A percentile compares a stretch with the other conserved stretches of the same genome.
These are phyloP conservation scores for Mormyrops attenuatus DNA, from an alignment of 2,797 vertebrate species.

Conservation along the genomic window DNA sequence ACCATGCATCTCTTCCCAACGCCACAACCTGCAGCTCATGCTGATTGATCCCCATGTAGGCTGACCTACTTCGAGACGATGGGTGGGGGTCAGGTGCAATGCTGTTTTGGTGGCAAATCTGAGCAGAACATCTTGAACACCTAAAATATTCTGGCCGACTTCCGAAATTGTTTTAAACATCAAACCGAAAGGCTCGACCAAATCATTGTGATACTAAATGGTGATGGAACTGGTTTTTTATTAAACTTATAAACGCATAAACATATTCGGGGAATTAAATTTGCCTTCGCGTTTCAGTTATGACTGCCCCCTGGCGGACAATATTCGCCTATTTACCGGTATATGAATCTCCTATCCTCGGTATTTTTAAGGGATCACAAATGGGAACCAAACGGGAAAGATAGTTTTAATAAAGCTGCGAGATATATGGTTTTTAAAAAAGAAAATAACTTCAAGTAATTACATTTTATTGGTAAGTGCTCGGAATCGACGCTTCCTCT, in stretches of 20 bases:
- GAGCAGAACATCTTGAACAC: background rate
- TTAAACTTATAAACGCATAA: background rate
- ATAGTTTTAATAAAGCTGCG: background rate
- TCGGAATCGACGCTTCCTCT: background rate
- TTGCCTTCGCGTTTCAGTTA: background rate
- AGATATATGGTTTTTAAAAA: background rate
- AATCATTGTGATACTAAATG: background rate
- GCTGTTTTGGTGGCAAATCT: background rate
- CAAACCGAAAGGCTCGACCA: background rate
- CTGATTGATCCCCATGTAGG: background rate
- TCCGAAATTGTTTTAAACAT: background rate
- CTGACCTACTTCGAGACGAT: background rate
- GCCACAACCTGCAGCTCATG: background rate
- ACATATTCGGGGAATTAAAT: background rate
- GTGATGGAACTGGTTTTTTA: background rate
- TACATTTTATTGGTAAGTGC: background rate
- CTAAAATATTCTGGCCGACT: background rate
- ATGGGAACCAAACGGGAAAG: background rate
- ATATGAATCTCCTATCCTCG: background rate
- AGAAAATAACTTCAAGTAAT: background rate
- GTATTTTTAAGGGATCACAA: background rate
- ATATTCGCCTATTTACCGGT: background rate
- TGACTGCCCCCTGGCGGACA: background rate
- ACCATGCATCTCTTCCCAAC: background rate
- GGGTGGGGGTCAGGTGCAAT: background rate